Evolutionary conservation across 1,140 invertebrate species (phyloP).

Genomic region (Euwallacea similis): DNA sequence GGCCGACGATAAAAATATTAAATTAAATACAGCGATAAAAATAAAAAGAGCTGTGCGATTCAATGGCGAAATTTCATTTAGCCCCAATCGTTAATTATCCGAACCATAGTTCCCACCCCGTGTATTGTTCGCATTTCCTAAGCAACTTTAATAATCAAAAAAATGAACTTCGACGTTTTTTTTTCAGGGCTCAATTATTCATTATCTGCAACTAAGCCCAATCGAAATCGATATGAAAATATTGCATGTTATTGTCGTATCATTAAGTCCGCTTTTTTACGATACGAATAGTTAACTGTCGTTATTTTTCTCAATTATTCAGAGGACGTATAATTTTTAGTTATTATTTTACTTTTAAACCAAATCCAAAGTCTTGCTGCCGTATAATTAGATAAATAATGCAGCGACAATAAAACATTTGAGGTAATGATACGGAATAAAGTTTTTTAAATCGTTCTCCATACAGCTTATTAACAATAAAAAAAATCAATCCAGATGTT

Average conservation of each 20-base stretch:
- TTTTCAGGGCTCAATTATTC: background rate
- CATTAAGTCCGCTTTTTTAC: constrained; percentile 14
- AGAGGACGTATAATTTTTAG: constrained; percentile 11
- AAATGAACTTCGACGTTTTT: background rate
- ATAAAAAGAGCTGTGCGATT: constrained; percentile 42
- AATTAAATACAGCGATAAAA: constrained; percentile 54
- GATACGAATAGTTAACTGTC: constrained; percentile 22
- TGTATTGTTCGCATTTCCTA: constrained; percentile 26
- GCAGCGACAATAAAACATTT: constrained; percentile 6
- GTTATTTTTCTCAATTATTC: constrained; percentile 26
- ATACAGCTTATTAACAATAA: no score
- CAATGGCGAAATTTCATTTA: constrained; percentile 53
- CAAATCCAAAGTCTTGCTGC: constrained; percentile 12
- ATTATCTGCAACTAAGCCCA: background rate
- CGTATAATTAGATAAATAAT: constrained; percentile 26
- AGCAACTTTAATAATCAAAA: background rate
- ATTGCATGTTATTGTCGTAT: constrained; percentile 23
- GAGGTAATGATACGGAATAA: constrained; percentile 16
- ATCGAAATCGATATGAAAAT: constrained; percentile 8
- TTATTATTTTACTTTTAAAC: constrained; percentile 26
- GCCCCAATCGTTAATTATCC: constrained; percentile 37
- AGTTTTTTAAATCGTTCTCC: background rate
- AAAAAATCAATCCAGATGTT: no score
- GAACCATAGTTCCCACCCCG: background rate
- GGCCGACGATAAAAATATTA: constrained; percentile 54